These are phyloP conservation scores for Candoia aspera DNA, from an alignment of 2,113 vertebrate genomes.

Conservation along the genomic window DNA sequence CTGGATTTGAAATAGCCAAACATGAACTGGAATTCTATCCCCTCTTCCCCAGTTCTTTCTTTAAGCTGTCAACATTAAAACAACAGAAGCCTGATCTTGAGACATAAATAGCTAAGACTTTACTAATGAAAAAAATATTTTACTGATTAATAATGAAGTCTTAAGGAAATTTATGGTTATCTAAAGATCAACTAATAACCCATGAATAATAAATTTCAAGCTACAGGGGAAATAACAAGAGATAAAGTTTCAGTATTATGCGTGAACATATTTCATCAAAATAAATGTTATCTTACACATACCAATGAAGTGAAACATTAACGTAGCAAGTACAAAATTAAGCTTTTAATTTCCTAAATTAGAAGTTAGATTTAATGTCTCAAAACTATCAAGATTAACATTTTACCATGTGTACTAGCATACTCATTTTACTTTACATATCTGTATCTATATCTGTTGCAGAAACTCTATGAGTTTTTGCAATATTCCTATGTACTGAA, in stretches of 20 bases:
- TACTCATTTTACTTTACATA: background rate
- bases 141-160: conserved; percentile 8
- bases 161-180: conserved; percentile 16
- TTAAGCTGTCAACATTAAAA: background rate
- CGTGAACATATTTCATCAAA: conserved; percentile 13
- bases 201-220: conserved; percentile 29
- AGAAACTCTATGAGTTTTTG: background rate
- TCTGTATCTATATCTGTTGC: background rate
- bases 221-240: background rate
- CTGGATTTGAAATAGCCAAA: background rate
- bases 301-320: background rate
- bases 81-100: background rate
- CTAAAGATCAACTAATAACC: conserved; percentile 27
- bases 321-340: background rate
- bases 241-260: conserved; percentile 12
- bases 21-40: background rate
- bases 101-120: background rate
- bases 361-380: background rate
- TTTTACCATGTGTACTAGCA: background rate
- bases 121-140: background rate
- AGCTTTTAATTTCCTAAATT: background rate
- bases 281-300: background rate
- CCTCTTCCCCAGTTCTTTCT: background rate
- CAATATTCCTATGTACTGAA: background rate
- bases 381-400: background rate